These are phyloP conservation scores for Zelostemma sp. DNA, from an alignment of 1,140 invertebrate genomes.

Conservation along the genomic window DNA sequence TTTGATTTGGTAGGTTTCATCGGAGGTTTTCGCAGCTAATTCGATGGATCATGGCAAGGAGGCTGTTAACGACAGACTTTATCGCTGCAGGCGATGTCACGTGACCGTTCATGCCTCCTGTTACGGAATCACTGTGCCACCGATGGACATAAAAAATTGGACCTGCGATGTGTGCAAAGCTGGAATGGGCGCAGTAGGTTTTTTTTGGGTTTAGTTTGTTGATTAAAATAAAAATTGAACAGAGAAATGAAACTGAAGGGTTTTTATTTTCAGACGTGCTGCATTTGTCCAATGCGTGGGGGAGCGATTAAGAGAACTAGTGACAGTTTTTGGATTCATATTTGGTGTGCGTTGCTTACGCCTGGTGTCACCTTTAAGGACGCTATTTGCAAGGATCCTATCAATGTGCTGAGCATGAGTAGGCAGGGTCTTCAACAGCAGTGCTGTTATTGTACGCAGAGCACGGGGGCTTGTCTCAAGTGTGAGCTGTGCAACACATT, in stretches of 20 bases:
- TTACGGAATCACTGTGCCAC: slow-evolving; percentile 65
- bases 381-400: slow-evolving; percentile 67
- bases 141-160: slow-evolving; percentile 64
- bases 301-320: slow-evolving; percentile 76
- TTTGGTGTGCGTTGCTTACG: slow-evolving; percentile 71
- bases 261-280: slow-evolving; percentile 60
- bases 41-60: slow-evolving; percentile 62
- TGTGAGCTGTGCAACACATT: slow-evolving; percentile 55
- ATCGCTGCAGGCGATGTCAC: slow-evolving; percentile 67
- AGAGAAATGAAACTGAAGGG: slow-evolving; percentile 1
- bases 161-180: slow-evolving; percentile 69
- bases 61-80: slow-evolving; percentile 63
- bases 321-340: slow-evolving; percentile 73
- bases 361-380: slow-evolving; percentile 69
- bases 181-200: slow-evolving; percentile 56
- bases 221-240: slow-evolving; percentile 4
- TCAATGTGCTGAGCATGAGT: slow-evolving; percentile 61
- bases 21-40: slow-evolving; percentile 62
- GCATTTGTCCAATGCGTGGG: slow-evolving; percentile 73
- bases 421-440: slow-evolving; percentile 43
- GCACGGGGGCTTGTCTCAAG: slow-evolving; percentile 55
- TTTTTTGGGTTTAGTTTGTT: no score
- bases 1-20: slow-evolving; percentile 52
- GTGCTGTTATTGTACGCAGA: slow-evolving; percentile 60
- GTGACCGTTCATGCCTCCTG: slow-evolving; percentile 70